Base-by-base conservation (phyloP, 92 coral and sea anemone species). In the Pocillopora meandrina region DNA sequence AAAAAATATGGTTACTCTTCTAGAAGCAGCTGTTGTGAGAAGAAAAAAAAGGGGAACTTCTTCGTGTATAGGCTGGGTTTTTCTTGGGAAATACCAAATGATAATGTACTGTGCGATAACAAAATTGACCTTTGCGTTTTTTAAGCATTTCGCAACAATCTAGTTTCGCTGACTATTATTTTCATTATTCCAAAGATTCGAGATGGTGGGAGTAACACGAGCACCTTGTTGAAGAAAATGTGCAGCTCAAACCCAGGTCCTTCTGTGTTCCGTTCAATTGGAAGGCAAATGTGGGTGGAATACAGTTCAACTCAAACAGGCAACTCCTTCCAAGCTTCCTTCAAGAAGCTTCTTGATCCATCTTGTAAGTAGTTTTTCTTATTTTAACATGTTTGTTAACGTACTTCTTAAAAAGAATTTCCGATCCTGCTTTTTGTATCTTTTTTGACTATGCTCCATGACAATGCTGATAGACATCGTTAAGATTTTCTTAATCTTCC, bases 271-370 rank as follows among this genome's bases (percentile, higher is more conserved):
- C 85, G 71, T 20, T 82, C 85, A 17, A 82, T 42, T 82, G 78
- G 85, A 1, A 82, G 69, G 4, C 71, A 59, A 3, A 21, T 82
- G 71, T 82, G 85, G 78, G 78, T 82, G 85, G 60, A 82, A 34
- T 82, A 82, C 78, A 82, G 49, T 1, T 82, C 85, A 35, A 82
- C 85, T 19, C 59, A 82, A 59, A 0, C 85, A 11, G 1, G 36
- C 59, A 82, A 82, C 52, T 18, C 59, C 55, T 82, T 82, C 47
- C 69, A 82, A 72, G 85, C 78, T 57, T 82, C 78, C n/a, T 82
- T 71, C 61, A 82, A 71, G 71, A 71, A 26, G 18, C 59, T 61
- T n/a, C 68, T 82, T 33, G 64, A 71, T 31, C 61, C 20, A 61
- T 72, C 77, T 63, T 82, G 78, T 82, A 71, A 71, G 85, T 82